Base-by-base conservation (phyloP, 1,140 invertebrate species). In the Euwallacea similis region DNA sequence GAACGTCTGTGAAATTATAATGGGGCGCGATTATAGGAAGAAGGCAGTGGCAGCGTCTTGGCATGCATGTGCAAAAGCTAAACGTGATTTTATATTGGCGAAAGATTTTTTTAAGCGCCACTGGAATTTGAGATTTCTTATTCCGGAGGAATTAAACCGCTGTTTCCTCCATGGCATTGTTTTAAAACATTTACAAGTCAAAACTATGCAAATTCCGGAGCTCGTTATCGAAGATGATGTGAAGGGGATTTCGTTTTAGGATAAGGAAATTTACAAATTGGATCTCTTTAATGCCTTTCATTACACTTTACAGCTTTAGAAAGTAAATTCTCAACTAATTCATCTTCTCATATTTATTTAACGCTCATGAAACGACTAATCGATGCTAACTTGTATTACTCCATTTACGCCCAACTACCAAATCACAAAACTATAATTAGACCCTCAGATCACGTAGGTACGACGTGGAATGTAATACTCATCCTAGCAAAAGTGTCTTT, bases 391-490 rank as follows among this genome's bases (percentile, higher is more conserved):
- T 33, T 33, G 21, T 33, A 33, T 33, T 33, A 33, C 21, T 33
- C 4, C 21, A 33, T 33, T 33, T 33, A 33, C 21, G 21, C 21
- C 21, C 21, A 33, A 33, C 21, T 33, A 33, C 21, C 21, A 33
- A 33, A 33, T 33, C 21, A 56, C 0, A 43, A 60, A 69, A 55
- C 59, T 63, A 63, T 69, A 69, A 69, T 69, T 69, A 69, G 33
- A 42, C 60, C 16, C 59, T 43, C 59, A 41, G 53, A 43, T 71
- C 69, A 71, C 69, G 62, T 71, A 71, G 13, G 47, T 33, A 33
- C 21, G 16, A 42, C 62, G 42, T 50, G 55, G 62, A 71, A 71
- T 70, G 70, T 71, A 71, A 71, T 71, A 66, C 70, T 58, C 69
- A 66, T 60, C 54, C 46, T 64, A 63, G 42, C 60, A 61, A 71